Percentiles rank a stretch among this genome's conserved stretches.
Conservation (phyloP, 1,140 invertebrate genomes). For the Macrostomum lignano region DNA sequence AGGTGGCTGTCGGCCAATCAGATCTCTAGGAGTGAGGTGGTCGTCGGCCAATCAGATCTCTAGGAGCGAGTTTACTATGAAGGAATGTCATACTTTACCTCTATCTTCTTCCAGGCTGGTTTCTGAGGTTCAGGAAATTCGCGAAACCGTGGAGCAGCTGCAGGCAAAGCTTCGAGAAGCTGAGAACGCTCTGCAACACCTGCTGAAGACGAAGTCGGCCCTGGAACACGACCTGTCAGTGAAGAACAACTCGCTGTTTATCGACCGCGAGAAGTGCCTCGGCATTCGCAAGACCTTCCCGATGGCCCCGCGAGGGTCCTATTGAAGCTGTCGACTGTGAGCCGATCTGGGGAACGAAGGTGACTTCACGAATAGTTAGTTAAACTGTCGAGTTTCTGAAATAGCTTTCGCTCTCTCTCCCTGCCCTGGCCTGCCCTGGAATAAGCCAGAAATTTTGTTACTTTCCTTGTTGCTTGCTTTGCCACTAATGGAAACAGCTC, state of each 20-base stretch:
- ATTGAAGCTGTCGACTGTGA: too few species aligned
- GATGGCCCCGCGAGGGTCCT: conserved; percentile 4
- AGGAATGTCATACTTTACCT: not conserved
- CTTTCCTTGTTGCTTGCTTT: too few species aligned
- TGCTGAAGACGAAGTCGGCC: conserved; percentile 42
- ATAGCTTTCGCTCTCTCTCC: too few species aligned
- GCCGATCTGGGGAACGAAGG: too few species aligned
- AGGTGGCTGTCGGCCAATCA: not conserved
- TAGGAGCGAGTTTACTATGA: too few species aligned
- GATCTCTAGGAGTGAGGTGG: conserved; percentile 1
- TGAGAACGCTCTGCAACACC: conserved; percentile 35
- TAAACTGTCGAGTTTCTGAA: too few species aligned
- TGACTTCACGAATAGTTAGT: too few species aligned
- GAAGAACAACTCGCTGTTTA: conserved; percentile 55
- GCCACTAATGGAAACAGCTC: too few species aligned
- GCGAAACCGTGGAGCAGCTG: conserved; percentile 7
- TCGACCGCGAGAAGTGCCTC: conserved; percentile 59
- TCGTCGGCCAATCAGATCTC: not conserved
- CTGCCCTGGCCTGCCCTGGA: too few species aligned
- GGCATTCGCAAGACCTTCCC: conserved; percentile 52
- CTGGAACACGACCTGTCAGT: conserved; percentile 50
- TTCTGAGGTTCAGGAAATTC: conserved; percentile 9
- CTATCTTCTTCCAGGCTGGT: conserved; percentile 6
- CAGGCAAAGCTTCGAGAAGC: conserved; percentile 9
- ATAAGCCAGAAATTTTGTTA: too few species aligned